phyloP scores from a whole-genome alignment of 2,797 vertebrate species.

The Decapterus maruadsi region DNA sequence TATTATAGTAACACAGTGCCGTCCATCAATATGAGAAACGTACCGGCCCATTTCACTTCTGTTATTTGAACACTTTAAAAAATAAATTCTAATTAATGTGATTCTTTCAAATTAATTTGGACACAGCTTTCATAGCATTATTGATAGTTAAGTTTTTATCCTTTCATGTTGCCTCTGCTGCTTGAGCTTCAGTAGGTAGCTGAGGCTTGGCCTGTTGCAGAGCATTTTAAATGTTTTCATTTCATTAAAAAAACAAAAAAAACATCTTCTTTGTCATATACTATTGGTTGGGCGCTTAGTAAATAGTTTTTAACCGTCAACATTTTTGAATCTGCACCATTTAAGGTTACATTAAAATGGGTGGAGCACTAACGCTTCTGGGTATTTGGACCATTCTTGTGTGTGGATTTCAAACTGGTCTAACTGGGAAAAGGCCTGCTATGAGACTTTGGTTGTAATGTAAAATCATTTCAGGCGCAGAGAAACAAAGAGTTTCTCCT shows the following conservation, averaged over 20 bases:
- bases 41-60: background rate
- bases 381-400: background rate
- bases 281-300: background rate
- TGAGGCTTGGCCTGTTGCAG: too few relatives aligned
- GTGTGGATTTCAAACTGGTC: background rate
- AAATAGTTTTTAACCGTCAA: background rate
- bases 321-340: too few relatives aligned
- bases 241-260: too few relatives aligned
- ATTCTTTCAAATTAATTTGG: background rate
- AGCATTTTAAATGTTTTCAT: too few relatives aligned
- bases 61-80: background rate
- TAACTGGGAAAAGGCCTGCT: background rate
- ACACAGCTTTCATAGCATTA: background rate
- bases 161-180: too few relatives aligned
- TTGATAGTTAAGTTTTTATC: too few relatives aligned
- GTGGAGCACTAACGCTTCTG: background rate
- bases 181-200: too few relatives aligned
- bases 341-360: too few relatives aligned
- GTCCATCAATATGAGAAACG: background rate
- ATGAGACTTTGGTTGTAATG: background rate
- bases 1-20: background rate
- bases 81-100: background rate
- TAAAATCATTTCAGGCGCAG: background rate
- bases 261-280: too few relatives aligned
- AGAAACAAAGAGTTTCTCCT: conserved; percentile 15